These are phyloP conservation scores for Hetaerina titia DNA, from an alignment of 2,888 invertebrate species.

Conservation along the genomic window DNA sequence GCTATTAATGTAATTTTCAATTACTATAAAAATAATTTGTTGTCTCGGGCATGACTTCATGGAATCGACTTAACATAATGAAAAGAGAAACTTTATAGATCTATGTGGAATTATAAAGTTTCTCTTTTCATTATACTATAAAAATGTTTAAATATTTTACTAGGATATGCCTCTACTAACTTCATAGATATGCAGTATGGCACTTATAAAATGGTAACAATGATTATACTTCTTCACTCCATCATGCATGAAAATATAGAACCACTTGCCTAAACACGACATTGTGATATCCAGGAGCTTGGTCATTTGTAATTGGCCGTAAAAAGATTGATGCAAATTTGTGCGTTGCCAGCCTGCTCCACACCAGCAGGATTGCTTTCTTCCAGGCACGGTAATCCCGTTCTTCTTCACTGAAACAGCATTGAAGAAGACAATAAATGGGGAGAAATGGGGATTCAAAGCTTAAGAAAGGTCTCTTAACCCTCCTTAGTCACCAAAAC, in stretches of 20 bases:
- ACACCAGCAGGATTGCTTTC: constrained; percentile 91
- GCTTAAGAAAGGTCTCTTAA: neutral
- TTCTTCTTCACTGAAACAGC: constrained; percentile 82
- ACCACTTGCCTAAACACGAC: constrained; percentile 81
- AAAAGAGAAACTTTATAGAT: no score
- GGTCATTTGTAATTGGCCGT: constrained; percentile 92
- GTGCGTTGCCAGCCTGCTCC: constrained; percentile 85
- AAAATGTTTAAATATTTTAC: no score
- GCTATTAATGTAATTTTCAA: no score
- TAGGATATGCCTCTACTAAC: no score
- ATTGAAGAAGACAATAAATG: neutral
- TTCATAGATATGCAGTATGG: no score
- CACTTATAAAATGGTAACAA: no score
- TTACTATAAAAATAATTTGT: no score
- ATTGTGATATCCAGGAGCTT: constrained; percentile 90
- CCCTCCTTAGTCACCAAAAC: neutral
- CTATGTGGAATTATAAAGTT: no score
- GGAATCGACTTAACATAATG: no score
- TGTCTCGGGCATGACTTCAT: no score
- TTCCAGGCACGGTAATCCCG: constrained; percentile 91
- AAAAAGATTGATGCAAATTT: constrained; percentile 92
- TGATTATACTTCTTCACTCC: neutral
- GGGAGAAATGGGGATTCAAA: neutral
- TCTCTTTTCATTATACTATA: no score
- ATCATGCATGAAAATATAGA: constrained; percentile 9